These are phyloP conservation scores for Drosophila tanythrix DNA, from an alignment of 2,888 invertebrate species.

Conservation along the genomic window DNA sequence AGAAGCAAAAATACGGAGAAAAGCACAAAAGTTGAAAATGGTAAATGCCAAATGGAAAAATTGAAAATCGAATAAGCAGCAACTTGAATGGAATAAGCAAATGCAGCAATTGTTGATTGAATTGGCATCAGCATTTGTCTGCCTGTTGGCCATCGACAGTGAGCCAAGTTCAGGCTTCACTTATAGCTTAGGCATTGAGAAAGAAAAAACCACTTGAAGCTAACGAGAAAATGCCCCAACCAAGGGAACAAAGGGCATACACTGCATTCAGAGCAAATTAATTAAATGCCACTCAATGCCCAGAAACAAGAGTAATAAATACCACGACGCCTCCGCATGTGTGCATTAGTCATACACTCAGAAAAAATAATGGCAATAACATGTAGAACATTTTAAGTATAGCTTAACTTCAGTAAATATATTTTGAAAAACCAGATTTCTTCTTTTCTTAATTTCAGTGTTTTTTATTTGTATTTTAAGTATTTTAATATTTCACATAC, in stretches of 20 bases:
- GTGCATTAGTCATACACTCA: not conserved
- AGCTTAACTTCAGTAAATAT: not conserved
- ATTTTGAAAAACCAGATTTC: not conserved
- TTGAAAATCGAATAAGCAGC: constrained; percentile 5
- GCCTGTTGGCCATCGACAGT: constrained; percentile 8
- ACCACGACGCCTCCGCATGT: constrained; percentile 10
- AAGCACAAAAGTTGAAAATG: constrained; percentile 15
- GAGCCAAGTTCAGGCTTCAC: constrained; percentile 34
- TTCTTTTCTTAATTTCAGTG: not conserved
- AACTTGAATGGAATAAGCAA: constrained; percentile 44
- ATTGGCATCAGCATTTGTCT: constrained; percentile 37
- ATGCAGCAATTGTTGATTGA: constrained; percentile 55
- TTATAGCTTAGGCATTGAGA: constrained; percentile 49
- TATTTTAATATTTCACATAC: not conserved
- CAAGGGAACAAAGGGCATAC: constrained; percentile 12
- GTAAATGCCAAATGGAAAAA: constrained; percentile 20
- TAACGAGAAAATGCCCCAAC: constrained; percentile 27
- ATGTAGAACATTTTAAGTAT: no score
- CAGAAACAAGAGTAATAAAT: constrained; percentile 28
- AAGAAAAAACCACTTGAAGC: constrained; percentile 35
- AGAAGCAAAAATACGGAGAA: not conserved
- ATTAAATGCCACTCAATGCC: constrained; percentile 77
- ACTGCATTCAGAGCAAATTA: constrained; percentile 66
- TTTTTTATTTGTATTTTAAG: not conserved
- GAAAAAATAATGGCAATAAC: constrained; percentile 13